phyloP scores from a whole-genome alignment of 2,888 invertebrate genomes.

The Spisula subtruncata region DNA sequence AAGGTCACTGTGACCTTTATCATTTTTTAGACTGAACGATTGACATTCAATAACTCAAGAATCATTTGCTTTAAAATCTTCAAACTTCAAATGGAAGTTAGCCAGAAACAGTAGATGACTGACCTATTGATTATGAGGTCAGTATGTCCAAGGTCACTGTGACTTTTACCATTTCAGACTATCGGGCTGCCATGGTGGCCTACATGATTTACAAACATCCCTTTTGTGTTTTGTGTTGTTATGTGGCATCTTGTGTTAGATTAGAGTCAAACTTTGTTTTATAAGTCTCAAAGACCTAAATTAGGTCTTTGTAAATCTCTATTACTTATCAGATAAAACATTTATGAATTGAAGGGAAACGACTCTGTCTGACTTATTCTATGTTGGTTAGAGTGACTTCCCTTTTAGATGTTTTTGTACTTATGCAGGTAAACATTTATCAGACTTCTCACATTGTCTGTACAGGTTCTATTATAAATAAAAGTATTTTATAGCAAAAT shows the following conservation, averaged over 20 bases:
- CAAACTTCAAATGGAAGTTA: no score
- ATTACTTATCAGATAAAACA: background rate
- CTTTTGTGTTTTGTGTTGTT: background rate
- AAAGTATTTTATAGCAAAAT: background rate
- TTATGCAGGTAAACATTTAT: background rate
- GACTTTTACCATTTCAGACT: no score
- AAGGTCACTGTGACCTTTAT: no score
- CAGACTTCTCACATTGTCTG: conserved; percentile 1
- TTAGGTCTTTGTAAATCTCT: background rate
- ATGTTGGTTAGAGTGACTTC: background rate
- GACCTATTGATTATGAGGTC: no score
- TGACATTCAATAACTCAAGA: no score
- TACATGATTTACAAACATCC: no score
- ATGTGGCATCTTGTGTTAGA: background rate
- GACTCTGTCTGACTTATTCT: background rate
- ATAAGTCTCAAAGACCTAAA: no score
- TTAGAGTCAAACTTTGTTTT: background rate
- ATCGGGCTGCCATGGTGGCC: no score
- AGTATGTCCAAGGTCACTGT: background rate
- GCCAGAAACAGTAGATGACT: no score
- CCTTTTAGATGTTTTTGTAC: conserved; percentile 17
- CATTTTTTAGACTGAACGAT: no score
- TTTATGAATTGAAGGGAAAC: background rate
- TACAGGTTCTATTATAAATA: background rate
- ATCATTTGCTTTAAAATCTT: no score